Percentiles rank a stretch among this genome's conserved stretches.
Evolutionary conservation across 2,797 vertebrate species (phyloP).

Genomic region (Champsocephalus esox): DNA sequence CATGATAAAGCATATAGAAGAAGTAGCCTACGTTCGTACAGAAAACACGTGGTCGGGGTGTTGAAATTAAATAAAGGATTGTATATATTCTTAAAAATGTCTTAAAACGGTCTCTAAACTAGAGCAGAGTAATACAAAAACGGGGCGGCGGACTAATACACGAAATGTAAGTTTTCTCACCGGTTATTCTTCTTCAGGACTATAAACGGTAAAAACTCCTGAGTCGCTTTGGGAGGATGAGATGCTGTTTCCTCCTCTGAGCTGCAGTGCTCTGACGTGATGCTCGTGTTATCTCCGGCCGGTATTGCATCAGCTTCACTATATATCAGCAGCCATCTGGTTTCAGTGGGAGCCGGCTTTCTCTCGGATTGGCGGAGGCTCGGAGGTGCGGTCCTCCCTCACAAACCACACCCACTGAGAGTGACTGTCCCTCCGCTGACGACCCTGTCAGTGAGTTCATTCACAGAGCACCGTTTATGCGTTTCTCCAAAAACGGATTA

Average conservation of each 20-base stretch:
- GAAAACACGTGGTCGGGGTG: background rate
- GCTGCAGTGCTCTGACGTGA: constrained; percentile 26
- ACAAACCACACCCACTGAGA: constrained; percentile 60
- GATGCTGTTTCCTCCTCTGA: constrained; percentile 19
- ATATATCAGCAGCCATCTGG: constrained; percentile 79
- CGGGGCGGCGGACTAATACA: background rate
- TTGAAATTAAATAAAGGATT: background rate
- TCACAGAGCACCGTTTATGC: background rate
- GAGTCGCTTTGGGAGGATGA: background rate
- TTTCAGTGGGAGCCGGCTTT: constrained; percentile 69
- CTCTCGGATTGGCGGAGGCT: constrained; percentile 77
- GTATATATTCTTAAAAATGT: accelerated
- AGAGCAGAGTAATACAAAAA: background rate
- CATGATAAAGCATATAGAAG: accelerated
- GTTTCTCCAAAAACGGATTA: too few species aligned
- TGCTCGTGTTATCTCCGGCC: constrained; percentile 52
- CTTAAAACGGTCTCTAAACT: background rate
- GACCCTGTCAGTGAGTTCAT: background rate
- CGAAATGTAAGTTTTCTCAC: constrained; percentile 57
- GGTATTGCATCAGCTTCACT: constrained; percentile 85
- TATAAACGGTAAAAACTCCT: background rate
- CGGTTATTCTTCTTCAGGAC: constrained; percentile 14
- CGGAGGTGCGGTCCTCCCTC: constrained; percentile 82
- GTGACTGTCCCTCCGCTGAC: constrained; percentile 26
- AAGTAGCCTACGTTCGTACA: too few species aligned